Conservation (phyloP, 2,888 invertebrate genomes). For the Archips crataeganus region DNA sequence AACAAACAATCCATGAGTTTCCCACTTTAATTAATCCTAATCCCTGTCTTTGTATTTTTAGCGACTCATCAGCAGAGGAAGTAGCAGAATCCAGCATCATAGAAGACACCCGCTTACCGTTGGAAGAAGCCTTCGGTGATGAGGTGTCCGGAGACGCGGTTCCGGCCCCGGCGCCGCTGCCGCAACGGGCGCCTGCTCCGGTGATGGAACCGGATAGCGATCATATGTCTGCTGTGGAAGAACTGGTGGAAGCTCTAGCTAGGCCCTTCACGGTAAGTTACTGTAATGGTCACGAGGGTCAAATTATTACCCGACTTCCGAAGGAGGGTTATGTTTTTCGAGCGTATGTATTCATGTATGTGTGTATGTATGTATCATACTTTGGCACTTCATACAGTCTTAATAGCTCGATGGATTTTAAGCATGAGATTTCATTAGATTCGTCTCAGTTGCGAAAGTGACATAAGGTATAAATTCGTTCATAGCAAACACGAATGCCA, state of each 20-base stretch:
- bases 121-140: slow-evolving; percentile 79
- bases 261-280: slow-evolving; percentile 78
- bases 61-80: slow-evolving; percentile 76
- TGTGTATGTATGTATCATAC: too few relatives aligned
- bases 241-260: slow-evolving; percentile 76
- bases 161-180: slow-evolving; percentile 76
- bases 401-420: too few relatives aligned
- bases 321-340: too few relatives aligned
- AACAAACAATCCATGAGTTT: too few relatives aligned
- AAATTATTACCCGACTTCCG: too few relatives aligned
- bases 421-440: too few relatives aligned
- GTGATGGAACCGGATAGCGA: slow-evolving; percentile 69
- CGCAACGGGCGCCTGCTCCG: slow-evolving; percentile 71
- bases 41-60: slow-evolving; percentile 46
- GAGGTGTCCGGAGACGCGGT: slow-evolving; percentile 75
- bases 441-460: too few relatives aligned
- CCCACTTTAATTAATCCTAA: not conserved
- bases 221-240: slow-evolving; percentile 74
- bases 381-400: too few relatives aligned
- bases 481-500: too few relatives aligned
- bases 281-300: not conserved
- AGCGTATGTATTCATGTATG: too few relatives aligned
- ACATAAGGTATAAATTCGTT: too few relatives aligned
- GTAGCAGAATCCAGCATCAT: slow-evolving; percentile 58
- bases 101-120: slow-evolving; percentile 69